These are phyloP conservation scores for Episyrphus balteatus DNA, from an alignment of 1,140 invertebrate genomes.

Conservation along the genomic window DNA sequence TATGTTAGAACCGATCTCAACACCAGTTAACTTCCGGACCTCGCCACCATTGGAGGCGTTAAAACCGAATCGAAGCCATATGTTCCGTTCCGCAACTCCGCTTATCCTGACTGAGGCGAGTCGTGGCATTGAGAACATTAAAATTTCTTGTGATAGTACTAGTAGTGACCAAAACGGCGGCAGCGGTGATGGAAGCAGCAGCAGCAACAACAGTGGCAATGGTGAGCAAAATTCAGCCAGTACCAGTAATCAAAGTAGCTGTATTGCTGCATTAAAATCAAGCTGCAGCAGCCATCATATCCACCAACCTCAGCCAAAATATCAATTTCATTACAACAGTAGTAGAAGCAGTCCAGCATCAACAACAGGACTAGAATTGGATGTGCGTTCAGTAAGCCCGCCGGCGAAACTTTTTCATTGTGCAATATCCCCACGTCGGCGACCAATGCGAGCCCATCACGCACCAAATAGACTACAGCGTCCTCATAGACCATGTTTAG, in stretches of 20 bases:
- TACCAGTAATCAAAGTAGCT: conserved; percentile 21
- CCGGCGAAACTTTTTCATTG: conserved; percentile 63
- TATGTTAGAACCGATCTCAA: conserved; percentile 42
- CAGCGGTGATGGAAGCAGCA: conserved; percentile 3
- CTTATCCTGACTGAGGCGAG: conserved; percentile 35
- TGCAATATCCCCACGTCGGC: conserved; percentile 49
- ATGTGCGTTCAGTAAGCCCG: conserved; percentile 53
- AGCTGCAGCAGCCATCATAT: conserved; percentile 35
- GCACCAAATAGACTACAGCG: conserved; percentile 50
- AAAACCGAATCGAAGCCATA: conserved; percentile 53
- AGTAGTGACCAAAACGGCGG: conserved; percentile 34
- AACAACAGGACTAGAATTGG: conserved; percentile 33
- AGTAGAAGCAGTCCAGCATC: conserved; percentile 31
- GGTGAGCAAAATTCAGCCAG: conserved; percentile 24
- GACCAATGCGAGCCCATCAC: conserved; percentile 45
- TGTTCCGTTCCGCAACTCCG: conserved; percentile 37
- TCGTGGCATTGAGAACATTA: conserved; percentile 38
- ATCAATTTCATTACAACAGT: conserved; percentile 34
- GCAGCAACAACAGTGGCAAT: conserved; percentile 12
- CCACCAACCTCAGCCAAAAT: conserved; percentile 34
- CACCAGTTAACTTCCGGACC: conserved; percentile 77
- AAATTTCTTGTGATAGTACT: conserved; percentile 38
- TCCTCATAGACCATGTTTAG: conserved; percentile 73
- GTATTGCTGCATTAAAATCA: conserved; percentile 29
- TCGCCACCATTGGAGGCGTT: conserved; percentile 79